Evolutionary conservation across 2,888 invertebrate genomes (phyloP).

Genomic region (Cactoblastis cactorum): DNA sequence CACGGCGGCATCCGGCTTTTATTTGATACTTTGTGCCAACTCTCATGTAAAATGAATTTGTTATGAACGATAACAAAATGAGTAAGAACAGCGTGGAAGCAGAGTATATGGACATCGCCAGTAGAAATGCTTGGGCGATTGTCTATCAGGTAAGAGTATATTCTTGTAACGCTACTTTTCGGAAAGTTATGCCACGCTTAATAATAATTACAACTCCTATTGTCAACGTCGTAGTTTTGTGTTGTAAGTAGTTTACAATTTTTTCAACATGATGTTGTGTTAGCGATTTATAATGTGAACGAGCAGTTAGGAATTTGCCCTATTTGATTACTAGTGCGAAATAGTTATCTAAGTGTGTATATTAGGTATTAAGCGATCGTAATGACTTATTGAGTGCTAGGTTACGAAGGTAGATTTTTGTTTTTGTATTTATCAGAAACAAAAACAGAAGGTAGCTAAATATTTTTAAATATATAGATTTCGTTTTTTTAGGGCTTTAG

Average conservation of each 20-base stretch:
- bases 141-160: slow-evolving; percentile 82
- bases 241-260: neutral
- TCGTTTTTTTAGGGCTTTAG: no score
- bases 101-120: slow-evolving; percentile 85
- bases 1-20: slow-evolving; percentile 38
- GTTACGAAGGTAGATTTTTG: no score
- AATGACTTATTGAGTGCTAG: no score
- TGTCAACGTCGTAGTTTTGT: neutral
- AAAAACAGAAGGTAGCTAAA: no score
- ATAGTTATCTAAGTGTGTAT: neutral
- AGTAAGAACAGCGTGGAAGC: slow-evolving; percentile 76
- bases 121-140: slow-evolving; percentile 84
- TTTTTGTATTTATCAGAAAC: no score
- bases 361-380: neutral
- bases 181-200: slow-evolving; percentile 42
- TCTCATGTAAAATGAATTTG: slow-evolving; percentile 38
- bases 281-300: neutral
- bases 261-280: neutral
- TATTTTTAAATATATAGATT: no score
- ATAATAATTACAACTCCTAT: slow-evolving; percentile 18
- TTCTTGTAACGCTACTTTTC: slow-evolving; percentile 31
- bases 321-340: slow-evolving; percentile 7
- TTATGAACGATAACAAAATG: slow-evolving; percentile 41
- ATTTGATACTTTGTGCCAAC: slow-evolving; percentile 30
- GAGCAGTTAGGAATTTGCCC: slow-evolving; percentile 4